Conservation (phyloP, 2,113 vertebrate species). For the Hystrix cristata region DNA sequence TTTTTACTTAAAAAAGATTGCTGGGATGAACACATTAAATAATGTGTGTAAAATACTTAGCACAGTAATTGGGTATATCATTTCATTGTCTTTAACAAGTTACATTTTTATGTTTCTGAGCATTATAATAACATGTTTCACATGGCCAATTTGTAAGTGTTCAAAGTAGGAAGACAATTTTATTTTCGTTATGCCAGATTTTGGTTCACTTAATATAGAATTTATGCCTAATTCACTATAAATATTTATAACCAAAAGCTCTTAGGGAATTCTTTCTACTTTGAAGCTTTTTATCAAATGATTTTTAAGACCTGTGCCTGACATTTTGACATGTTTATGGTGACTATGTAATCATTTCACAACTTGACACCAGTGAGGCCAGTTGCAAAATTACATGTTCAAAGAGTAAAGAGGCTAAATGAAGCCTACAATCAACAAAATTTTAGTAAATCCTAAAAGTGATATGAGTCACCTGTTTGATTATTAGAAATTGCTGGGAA, state of each 20-base stretch:
- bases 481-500: slow-evolving; percentile 43
- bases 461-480: not conserved
- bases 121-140: not conserved
- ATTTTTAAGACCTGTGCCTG: not conserved
- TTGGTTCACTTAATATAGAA: not conserved
- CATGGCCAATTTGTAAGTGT: not conserved
- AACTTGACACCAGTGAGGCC: not conserved
- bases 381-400: slow-evolving; percentile 12
- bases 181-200: slow-evolving; percentile 14
- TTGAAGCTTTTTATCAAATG: slow-evolving; percentile 41
- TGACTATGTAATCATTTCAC: slow-evolving; percentile 41
- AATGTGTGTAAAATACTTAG: slow-evolving; percentile 31
- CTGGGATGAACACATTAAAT: slow-evolving; percentile 31
- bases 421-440: slow-evolving; percentile 34
- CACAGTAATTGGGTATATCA: slow-evolving; percentile 46
- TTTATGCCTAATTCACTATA: slow-evolving; percentile 43
- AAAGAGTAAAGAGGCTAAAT: slow-evolving; percentile 45
- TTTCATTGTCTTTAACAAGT: slow-evolving; percentile 30
- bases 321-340: slow-evolving; percentile 29
- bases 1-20: slow-evolving; percentile 19
- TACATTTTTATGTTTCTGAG: slow-evolving; percentile 42
- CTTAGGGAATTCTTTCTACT: slow-evolving; percentile 45
- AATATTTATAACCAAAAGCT: slow-evolving; percentile 16
- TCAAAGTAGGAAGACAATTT: slow-evolving; percentile 8
- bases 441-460: slow-evolving; percentile 53